Conservation (phyloP, 2,797 vertebrate genomes). For the Coracias cyanogaster region DNA sequence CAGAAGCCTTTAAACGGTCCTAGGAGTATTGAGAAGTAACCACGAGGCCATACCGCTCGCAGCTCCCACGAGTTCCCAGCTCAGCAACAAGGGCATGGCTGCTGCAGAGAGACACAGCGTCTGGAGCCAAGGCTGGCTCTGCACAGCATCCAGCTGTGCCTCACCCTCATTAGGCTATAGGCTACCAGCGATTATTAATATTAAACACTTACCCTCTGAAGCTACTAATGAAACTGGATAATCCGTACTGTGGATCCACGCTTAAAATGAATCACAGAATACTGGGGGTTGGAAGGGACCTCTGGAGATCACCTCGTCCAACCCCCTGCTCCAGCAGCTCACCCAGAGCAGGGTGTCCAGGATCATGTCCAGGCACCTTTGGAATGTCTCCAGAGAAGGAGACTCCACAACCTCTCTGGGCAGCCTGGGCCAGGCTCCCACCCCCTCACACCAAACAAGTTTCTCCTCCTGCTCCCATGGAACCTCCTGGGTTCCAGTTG, state of each 20-base stretch:
- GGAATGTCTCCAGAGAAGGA: neutral
- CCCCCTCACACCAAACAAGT: too few relatives aligned
- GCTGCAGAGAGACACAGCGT: neutral
- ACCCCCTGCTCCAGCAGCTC: neutral
- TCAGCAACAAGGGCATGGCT: neutral
- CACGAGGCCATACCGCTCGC: neutral
- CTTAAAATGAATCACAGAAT: neutral
- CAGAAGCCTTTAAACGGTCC: neutral
- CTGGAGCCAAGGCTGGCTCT: neutral
- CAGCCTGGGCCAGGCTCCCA: too few relatives aligned
- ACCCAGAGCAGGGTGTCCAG: neutral
- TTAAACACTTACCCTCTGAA: neutral
- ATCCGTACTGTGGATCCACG: neutral
- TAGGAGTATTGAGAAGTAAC: neutral
- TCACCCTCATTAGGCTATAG: neutral
- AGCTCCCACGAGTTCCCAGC: neutral
- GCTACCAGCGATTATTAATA: conserved; percentile 9
- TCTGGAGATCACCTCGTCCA: neutral
- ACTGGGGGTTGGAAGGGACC: neutral
- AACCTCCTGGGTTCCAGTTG: too few relatives aligned
- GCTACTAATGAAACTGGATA: neutral
- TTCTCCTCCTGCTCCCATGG: too few relatives aligned
- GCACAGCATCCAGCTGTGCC: neutral
- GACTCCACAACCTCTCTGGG: neutral
- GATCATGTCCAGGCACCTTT: neutral